Conservation (phyloP, 2,113 vertebrate species). For the Macroglossus sobrinus region DNA sequence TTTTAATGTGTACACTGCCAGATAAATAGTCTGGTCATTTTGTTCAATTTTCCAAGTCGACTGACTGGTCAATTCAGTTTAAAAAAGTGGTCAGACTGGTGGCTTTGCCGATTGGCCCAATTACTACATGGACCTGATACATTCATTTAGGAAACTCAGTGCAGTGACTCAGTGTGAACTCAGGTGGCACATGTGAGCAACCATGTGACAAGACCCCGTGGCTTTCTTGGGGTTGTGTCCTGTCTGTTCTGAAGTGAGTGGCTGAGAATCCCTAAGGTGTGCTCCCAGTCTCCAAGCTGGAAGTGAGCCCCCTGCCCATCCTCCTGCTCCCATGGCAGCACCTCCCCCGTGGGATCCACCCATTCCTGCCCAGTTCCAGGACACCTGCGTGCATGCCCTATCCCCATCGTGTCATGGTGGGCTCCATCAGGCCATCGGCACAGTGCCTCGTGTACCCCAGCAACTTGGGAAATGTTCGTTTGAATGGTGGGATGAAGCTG, state of each 20-base stretch:
- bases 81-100: not conserved
- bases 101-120: not conserved
- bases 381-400: accelerated
- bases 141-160: accelerated
- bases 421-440: not conserved
- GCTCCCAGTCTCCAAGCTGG: not conserved
- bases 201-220: accelerated
- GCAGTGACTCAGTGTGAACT: not conserved
- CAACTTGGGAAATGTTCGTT: not conserved
- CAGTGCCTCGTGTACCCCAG: accelerated
- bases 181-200: accelerated
- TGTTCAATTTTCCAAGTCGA: not conserved
- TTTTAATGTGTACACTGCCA: not conserved
- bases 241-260: not conserved
- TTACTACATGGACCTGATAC: not conserved
- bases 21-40: not conserved
- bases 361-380: not conserved
- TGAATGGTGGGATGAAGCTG: not conserved
- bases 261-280: not conserved
- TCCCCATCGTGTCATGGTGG: accelerated
- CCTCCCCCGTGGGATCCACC: accelerated
- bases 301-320: not conserved
- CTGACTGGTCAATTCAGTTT: not conserved
- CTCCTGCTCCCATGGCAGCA: not conserved
- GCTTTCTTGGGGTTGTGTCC: not conserved